A percentile compares a stretch with the other conserved stretches of the same genome.
These are phyloP conservation scores for Drosophila mettleri DNA, from an alignment of 2,888 invertebrate species.

Conservation along the genomic window DNA sequence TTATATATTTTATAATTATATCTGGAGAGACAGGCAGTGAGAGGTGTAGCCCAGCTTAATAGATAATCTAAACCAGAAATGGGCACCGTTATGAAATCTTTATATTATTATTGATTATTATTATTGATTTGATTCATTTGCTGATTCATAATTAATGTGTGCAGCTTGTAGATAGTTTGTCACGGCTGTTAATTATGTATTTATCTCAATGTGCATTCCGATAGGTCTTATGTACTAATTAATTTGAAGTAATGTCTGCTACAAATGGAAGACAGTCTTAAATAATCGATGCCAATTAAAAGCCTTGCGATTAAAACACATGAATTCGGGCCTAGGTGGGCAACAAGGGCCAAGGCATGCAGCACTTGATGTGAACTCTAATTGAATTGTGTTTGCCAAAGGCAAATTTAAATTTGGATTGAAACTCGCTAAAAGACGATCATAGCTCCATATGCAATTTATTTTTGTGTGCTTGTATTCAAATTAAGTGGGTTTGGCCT, in stretches of 20 bases:
- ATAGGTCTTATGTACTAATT: neutral
- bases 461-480: neutral
- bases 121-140: neutral
- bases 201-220: neutral
- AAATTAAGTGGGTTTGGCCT: neutral
- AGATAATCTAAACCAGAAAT: too few relatives aligned
- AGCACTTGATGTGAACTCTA: neutral
- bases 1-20: too few relatives aligned
- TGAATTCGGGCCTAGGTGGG: neutral
- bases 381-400: neutral
- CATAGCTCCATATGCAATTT: too few relatives aligned
- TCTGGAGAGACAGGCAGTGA: too few relatives aligned
- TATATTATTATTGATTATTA: too few relatives aligned
- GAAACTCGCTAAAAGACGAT: neutral
- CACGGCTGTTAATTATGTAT: neutral
- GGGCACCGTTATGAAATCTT: too few relatives aligned
- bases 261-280: neutral
- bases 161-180: neutral
- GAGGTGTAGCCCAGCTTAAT: too few relatives aligned
- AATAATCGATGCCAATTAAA: neutral
- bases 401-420: neutral
- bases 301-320: neutral
- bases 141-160: neutral
- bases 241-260: too few relatives aligned
- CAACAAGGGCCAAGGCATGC: neutral